Evolutionary conservation across 1,140 invertebrate species (phyloP).

Genomic region (Nixonia krombeini): DNA sequence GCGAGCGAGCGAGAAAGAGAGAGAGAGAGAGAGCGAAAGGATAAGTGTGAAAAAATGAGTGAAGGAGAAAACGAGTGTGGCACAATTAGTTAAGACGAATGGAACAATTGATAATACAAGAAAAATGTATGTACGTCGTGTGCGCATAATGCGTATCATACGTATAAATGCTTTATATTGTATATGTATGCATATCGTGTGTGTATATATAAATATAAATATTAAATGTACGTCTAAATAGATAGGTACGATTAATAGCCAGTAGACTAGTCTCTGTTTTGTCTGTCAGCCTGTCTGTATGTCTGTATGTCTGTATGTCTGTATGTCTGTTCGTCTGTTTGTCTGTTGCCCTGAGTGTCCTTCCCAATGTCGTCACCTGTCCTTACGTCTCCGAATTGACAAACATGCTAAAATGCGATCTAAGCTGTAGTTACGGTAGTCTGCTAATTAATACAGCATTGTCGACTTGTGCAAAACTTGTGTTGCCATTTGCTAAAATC

Average conservation of each 20-base stretch:
- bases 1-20: too few species aligned
- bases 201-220: constrained; percentile 54
- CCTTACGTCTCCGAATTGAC: constrained; percentile 32
- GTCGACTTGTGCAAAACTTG: too few species aligned
- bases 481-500: too few species aligned
- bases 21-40: constrained; percentile 22
- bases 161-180: constrained; percentile 51
- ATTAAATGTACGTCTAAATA: constrained; percentile 53
- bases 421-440: too few species aligned
- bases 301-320: constrained; percentile 66
- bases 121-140: constrained; percentile 25
- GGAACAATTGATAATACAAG: constrained; percentile 32
- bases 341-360: constrained; percentile 66
- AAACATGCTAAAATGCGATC: constrained; percentile 15
- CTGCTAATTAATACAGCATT: too few species aligned
- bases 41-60: constrained; percentile 23
- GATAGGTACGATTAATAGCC: constrained; percentile 60
- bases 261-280: constrained; percentile 68
- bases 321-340: constrained; percentile 66
- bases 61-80: constrained; percentile 29
- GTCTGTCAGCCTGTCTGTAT: too few species aligned
- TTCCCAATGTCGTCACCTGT: constrained; percentile 57
- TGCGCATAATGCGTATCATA: constrained; percentile 20
- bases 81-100: constrained; percentile 34
- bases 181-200: constrained; percentile 57